phyloP scores from a whole-genome alignment of 2,797 vertebrate genomes.

The Fratercula arctica region DNA sequence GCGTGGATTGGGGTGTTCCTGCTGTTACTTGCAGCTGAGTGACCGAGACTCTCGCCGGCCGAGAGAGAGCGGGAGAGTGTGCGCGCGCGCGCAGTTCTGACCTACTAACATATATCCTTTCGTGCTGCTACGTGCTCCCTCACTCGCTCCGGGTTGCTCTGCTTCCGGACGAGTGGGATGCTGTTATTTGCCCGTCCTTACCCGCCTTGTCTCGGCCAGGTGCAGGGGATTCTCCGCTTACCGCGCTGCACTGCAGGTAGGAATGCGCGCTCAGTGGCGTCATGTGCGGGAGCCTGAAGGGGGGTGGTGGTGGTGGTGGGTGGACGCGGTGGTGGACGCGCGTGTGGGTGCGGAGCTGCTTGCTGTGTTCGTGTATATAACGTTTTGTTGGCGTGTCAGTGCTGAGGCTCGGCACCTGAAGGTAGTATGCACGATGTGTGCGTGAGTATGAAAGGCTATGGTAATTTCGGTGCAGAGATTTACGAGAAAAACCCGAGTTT shows the following conservation, averaged over 20 bases:
- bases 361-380: not conserved
- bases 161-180: not conserved
- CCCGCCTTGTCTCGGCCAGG: not conserved
- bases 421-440: not conserved
- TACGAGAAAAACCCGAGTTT: not conserved
- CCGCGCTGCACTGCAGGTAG: not conserved
- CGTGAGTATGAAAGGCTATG: not conserved
- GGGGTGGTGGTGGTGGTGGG: too few species aligned
- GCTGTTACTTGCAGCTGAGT: conserved; percentile 49
- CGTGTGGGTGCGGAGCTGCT: not conserved
- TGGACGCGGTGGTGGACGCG: too few species aligned
- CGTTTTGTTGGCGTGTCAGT: not conserved
- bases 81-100: conserved; percentile 75
- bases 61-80: not conserved
- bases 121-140: conserved; percentile 66
- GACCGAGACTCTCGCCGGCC: too few species aligned
- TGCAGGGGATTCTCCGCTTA: not conserved
- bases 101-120: conserved; percentile 94
- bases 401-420: not conserved
- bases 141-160: not conserved
- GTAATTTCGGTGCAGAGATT: not conserved
- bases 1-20: conserved; percentile 62
- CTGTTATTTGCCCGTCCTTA: not conserved
- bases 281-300: not conserved
- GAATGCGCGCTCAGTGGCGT: not conserved